Percentiles rank a stretch among this genome's conserved stretches.
phyloP scores from a whole-genome alignment of 2,797 vertebrate species.

The Cyclopterus lumpus region DNA sequence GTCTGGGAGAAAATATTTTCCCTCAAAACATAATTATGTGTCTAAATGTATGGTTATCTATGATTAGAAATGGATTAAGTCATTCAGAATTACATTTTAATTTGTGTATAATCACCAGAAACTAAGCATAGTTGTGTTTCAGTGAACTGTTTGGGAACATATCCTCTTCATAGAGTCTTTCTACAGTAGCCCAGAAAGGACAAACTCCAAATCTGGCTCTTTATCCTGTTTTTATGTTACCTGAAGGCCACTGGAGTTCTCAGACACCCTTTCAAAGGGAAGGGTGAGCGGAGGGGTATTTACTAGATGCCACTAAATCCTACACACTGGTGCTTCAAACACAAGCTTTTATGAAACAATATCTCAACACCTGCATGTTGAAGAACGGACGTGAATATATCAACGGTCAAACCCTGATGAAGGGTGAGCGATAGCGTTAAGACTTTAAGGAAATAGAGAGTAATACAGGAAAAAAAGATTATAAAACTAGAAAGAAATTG shows the following conservation, averaged over 20 bases:
- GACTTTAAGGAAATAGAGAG: constrained; percentile 25
- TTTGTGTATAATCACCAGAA: neutral
- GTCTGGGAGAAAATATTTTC: neutral
- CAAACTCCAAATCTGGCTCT: neutral
- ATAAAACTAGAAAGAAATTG: constrained; percentile 37
- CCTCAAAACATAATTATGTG: neutral
- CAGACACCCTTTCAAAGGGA: neutral
- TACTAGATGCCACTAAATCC: neutral
- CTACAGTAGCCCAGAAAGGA: neutral
- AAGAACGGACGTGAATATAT: constrained; percentile 5
- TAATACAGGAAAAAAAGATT: constrained; percentile 16
- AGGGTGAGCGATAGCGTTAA: neutral
- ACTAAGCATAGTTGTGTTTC: neutral
- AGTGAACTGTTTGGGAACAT: neutral
- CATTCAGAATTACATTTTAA: neutral
- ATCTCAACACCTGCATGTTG: neutral
- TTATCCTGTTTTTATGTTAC: neutral
- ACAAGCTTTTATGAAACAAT: neutral
- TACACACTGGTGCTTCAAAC: neutral
- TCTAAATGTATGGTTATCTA: neutral
- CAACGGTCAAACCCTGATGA: constrained; percentile 41
- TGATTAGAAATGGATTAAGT: neutral
- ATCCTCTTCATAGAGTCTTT: neutral
- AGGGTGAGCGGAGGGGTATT: neutral
- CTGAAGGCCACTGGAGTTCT: neutral